Base-by-base conservation (phyloP, 2,113 vertebrate species). In the Bos indicus region DNA sequence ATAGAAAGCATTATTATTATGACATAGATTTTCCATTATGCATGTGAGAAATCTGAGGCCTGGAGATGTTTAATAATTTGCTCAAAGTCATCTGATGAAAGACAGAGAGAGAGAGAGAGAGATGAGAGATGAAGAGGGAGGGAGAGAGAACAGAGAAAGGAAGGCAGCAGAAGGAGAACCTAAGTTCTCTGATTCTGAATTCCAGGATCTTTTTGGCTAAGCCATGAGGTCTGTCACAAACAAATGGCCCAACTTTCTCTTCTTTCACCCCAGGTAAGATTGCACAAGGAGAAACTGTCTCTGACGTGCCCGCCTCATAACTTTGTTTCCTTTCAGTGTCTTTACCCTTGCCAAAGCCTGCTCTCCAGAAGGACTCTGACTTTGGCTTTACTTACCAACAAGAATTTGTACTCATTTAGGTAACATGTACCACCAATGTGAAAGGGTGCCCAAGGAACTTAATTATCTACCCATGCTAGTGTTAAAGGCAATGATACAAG, bases 11-110 rank as follows among this genome's bases (percentile, higher is more conserved):
- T 82, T 83, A 59, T 54, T 28, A 87, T 78, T n/a, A 88, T 86
- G 95, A 91, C 78, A 91, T 67, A 59, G 1, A 95, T 90, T 96
- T 98, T 97, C 54, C 93, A 91, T 95, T 86, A 84, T 57, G 57
- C 33, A n/a, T 62, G 23, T 62, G 67, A 96, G 54, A 96, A 95
- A 97, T 88, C 7, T 36, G 54, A 95, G 40, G 40, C 83, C 81
- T 88, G 59, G 57, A 59, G 43, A 56, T 62, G 26, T 74, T 83
- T 86, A 71, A 83, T 74, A 48, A 71, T 87, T 86, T 89, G 11
- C 43, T 81, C 30, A 74, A 25, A 80, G 48, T 81, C n/a, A 48
- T 43, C 28, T 16, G 48, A 84, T 46, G 62, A 52, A n/a, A 52
- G 36, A 28, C 28, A 51, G 16, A n/a, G 9, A 74, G n/a, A 11